Conservation (phyloP, 2,113 vertebrate species). For the Cochlearius cochlearius region DNA sequence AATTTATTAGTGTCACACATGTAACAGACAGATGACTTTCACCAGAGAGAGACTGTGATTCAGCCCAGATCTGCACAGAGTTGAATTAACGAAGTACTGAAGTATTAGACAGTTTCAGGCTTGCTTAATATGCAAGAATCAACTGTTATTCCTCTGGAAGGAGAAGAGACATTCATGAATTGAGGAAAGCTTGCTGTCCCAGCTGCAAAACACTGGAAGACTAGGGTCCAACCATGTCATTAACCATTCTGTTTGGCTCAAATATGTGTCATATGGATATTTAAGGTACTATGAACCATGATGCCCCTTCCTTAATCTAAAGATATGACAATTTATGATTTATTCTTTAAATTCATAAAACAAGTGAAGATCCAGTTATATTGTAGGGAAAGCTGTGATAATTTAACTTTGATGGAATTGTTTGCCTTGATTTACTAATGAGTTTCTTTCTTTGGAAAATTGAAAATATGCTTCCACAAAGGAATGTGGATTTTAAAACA, state of each 20-base stretch:
- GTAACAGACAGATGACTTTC: not conserved
- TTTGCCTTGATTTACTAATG: not conserved
- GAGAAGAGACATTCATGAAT: not conserved
- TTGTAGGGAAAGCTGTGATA: not conserved
- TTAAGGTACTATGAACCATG: not conserved
- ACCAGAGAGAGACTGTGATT: not conserved
- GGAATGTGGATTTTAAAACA: not conserved
- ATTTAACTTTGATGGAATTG: not conserved
- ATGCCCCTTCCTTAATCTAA: not conserved
- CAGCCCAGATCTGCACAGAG: not conserved
- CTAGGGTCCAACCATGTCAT: not conserved
- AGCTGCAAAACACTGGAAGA: not conserved
- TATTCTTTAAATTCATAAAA: not conserved
- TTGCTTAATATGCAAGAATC: not conserved
- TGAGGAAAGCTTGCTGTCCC: not conserved
- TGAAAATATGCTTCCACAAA: not conserved
- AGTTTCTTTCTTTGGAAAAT: not conserved
- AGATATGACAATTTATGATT: not conserved
- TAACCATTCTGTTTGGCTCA: not conserved
- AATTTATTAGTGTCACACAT: not conserved
- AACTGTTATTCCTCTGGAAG: not conserved
- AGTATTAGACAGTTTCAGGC: not conserved
- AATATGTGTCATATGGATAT: not conserved
- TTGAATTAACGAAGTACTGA: not conserved
- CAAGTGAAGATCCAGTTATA: not conserved